Conservation (phyloP, 2,113 vertebrate species). For the Myotis davidii region DNA sequence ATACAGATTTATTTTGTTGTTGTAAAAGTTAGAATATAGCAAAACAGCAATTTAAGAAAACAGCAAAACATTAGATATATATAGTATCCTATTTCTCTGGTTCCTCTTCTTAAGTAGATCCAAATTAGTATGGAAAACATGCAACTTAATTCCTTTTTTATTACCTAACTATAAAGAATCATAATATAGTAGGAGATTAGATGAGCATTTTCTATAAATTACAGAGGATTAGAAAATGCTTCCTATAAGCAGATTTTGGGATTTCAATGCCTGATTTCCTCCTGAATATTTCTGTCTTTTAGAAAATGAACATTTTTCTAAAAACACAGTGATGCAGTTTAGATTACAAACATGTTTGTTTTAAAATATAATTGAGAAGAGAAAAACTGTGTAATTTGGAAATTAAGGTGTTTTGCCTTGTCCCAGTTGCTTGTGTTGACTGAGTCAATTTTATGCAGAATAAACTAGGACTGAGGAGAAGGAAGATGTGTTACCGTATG, state of each 20-base stretch:
- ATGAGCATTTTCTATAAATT: constrained; percentile 60
- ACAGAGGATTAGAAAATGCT: constrained; percentile 50
- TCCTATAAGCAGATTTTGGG: constrained; percentile 37
- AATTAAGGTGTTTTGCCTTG: neutral
- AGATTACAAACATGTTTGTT: neutral
- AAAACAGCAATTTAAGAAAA: constrained; percentile 56
- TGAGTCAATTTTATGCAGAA: neutral
- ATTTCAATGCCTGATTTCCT: constrained; percentile 57
- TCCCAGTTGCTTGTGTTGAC: neutral
- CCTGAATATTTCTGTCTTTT: constrained; percentile 42
- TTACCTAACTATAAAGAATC: constrained; percentile 62
- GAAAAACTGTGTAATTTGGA: neutral
- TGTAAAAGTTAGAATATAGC: constrained; percentile 51
- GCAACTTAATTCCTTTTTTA: constrained; percentile 66
- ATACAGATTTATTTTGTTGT: constrained; percentile 53
- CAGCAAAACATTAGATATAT: constrained; percentile 40
- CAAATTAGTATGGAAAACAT: constrained; percentile 68
- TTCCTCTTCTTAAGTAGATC: constrained; percentile 4
- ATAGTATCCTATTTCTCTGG: constrained; percentile 19
- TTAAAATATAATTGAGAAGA: constrained; percentile 31
- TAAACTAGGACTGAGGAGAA: neutral
- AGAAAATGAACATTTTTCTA: constrained; percentile 18
- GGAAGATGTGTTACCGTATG: neutral
- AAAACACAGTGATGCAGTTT: neutral
- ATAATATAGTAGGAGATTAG: constrained; percentile 53